Percentiles rank a stretch among this genome's conserved stretches.
Evolutionary conservation across 1,140 invertebrate genomes (phyloP).

Genomic region (Caenorhabditis briggsae): DNA sequence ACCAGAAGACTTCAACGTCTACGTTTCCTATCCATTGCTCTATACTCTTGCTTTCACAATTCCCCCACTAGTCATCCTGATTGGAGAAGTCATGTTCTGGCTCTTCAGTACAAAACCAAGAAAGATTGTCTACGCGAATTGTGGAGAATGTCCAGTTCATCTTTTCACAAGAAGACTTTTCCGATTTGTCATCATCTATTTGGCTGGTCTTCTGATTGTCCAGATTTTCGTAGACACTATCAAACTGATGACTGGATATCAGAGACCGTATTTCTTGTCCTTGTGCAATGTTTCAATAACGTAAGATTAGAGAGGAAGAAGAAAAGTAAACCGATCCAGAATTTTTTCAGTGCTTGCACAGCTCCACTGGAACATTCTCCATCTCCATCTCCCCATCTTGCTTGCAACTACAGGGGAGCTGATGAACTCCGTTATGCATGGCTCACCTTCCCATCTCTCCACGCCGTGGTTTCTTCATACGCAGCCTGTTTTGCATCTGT

Average conservation of each 20-base stretch:
- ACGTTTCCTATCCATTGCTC: constrained; percentile 75
- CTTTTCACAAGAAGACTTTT: constrained; percentile 76
- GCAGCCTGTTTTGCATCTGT: constrained; percentile 76
- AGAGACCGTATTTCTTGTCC: constrained; percentile 77
- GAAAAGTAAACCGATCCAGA: neutral
- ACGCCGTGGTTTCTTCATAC: constrained; percentile 77
- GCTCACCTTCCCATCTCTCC: constrained; percentile 77
- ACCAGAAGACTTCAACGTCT: constrained; percentile 78
- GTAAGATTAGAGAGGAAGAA: constrained; percentile 59
- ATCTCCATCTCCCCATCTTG: constrained; percentile 77
- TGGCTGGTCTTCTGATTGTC: constrained; percentile 74
- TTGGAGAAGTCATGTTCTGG: constrained; percentile 78
- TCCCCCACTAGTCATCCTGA: constrained; percentile 76
- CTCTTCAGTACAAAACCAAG: constrained; percentile 77
- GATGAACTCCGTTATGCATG: constrained; percentile 78
- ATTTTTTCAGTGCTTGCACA: constrained; percentile 73
- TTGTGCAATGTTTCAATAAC: constrained; percentile 76
- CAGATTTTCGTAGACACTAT: constrained; percentile 78
- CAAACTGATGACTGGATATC: constrained; percentile 77
- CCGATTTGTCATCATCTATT: constrained; percentile 74
- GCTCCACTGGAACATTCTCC: constrained; percentile 77
- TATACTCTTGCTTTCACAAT: constrained; percentile 74
- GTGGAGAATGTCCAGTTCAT: constrained; percentile 75
- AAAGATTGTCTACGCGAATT: constrained; percentile 75
- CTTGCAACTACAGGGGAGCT: constrained; percentile 74